Evolutionary conservation across 2,113 vertebrate species (phyloP).

Genomic region (Meriones unguiculatus): DNA sequence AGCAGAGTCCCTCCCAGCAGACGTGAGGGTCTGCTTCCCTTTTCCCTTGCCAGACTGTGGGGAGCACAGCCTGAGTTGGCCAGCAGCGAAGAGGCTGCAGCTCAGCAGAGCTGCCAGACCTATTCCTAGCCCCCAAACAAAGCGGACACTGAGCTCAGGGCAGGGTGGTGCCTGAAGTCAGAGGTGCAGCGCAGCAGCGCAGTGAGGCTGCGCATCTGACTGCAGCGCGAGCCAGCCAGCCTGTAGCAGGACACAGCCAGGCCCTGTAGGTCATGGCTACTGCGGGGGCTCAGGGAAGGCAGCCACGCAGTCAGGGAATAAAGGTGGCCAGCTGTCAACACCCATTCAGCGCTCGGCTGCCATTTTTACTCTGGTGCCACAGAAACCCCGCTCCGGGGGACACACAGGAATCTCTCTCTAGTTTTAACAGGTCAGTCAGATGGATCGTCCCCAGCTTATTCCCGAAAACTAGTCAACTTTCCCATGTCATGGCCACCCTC

Average conservation of each 20-base stretch:
- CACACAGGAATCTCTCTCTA: slow-evolving; percentile 28
- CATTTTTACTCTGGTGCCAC: background rate
- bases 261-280: background rate
- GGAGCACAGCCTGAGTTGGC: background rate
- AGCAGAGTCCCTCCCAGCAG: background rate
- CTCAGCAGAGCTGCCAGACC: background rate
- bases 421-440: slow-evolving; percentile 23
- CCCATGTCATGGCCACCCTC: background rate
- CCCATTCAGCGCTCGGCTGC: background rate
- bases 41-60: background rate
- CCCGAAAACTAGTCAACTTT: background rate
- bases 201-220: slow-evolving; percentile 64
- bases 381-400: background rate
- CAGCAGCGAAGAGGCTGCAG: background rate
- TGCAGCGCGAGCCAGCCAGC: slow-evolving; percentile 22
- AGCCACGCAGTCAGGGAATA: background rate
- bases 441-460: background rate
- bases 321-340: background rate
- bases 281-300: background rate
- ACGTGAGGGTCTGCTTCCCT: background rate
- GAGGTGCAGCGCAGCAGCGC: background rate
- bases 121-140: slow-evolving; percentile 2
- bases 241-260: slow-evolving; percentile 15
- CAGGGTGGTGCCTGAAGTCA: background rate
- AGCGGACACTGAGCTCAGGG: background rate